Percentiles rank a stretch among this genome's conserved stretches.
Evolutionary conservation across 2,797 vertebrate genomes (phyloP).

Genomic region (Rhinogobio ventralis): DNA sequence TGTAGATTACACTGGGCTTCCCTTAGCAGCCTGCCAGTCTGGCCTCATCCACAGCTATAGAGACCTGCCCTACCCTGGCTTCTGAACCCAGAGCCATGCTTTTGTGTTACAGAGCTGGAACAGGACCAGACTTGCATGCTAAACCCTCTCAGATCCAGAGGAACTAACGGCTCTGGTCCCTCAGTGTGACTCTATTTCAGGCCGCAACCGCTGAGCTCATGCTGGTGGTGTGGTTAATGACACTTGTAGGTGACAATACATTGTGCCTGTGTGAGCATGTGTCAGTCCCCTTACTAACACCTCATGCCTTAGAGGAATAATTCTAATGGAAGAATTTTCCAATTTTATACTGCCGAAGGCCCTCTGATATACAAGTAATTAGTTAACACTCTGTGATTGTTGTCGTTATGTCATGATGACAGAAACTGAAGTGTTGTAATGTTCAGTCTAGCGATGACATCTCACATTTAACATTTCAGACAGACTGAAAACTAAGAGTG

Average conservation of each 20-base stretch:
- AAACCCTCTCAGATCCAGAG: slow-evolving; percentile 43
- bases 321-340: slow-evolving; percentile 63
- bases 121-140: slow-evolving; percentile 58
- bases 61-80: slow-evolving; percentile 47
- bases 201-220: slow-evolving; percentile 57
- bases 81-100: slow-evolving; percentile 28
- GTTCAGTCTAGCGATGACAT: not conserved
- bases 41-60: slow-evolving; percentile 39
- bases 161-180: slow-evolving; percentile 44
- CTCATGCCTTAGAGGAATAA: slow-evolving; percentile 55
- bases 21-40: slow-evolving; percentile 64
- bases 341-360: slow-evolving; percentile 61
- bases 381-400: slow-evolving; percentile 18
- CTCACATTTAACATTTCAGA: not conserved
- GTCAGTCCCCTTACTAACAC: slow-evolving; percentile 49
- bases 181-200: slow-evolving; percentile 50
- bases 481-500: not conserved
- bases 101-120: slow-evolving; percentile 47
- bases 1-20: slow-evolving; percentile 75
- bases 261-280: slow-evolving; percentile 50
- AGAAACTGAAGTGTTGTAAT: slow-evolving; percentile 12
- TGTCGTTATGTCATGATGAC: slow-evolving; percentile 11
- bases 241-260: slow-evolving; percentile 62
- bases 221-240: slow-evolving; percentile 69
- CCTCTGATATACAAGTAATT: slow-evolving; percentile 31